These are phyloP conservation scores for Armadillidium nasatum DNA, from an alignment of 1,140 invertebrate species.

Conservation along the genomic window DNA sequence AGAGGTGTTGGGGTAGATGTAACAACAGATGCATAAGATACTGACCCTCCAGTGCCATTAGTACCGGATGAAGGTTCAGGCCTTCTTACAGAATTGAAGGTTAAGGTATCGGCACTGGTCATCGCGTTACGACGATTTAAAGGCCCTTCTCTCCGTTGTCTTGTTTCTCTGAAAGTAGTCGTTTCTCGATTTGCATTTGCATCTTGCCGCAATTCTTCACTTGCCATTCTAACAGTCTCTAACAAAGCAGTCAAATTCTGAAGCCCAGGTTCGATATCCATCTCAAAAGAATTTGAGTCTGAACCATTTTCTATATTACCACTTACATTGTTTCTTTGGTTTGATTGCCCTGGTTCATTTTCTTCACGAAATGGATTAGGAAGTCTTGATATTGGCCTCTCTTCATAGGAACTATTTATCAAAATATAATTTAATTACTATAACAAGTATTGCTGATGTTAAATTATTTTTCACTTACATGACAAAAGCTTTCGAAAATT, in stretches of 20 bases:
- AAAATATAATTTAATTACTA: background rate
- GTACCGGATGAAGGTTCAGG: background rate
- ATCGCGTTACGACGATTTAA: background rate
- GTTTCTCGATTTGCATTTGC: slow-evolving; percentile 6
- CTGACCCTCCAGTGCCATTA: background rate
- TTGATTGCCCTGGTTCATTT: background rate
- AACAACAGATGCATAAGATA: too few relatives aligned
- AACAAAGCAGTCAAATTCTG: slow-evolving; percentile 34
- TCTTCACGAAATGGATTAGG: slow-evolving; percentile 42
- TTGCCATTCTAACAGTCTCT: slow-evolving; percentile 37
- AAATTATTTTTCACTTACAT: too few relatives aligned
- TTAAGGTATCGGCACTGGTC: background rate
- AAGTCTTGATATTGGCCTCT: slow-evolving; percentile 39
- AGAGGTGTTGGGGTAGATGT: too few relatives aligned
- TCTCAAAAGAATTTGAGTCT: background rate
- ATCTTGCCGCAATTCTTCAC: slow-evolving; percentile 34
- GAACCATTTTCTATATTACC: background rate
- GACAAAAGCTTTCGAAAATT: too few relatives aligned
- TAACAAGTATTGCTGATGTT: too few relatives aligned
- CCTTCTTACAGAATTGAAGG: background rate
- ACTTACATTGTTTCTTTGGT: background rate
- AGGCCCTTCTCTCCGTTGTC: background rate
- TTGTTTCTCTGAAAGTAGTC: background rate
- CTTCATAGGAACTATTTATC: slow-evolving; percentile 32
- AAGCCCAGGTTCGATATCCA: slow-evolving; percentile 29